Evolutionary conservation across 2,888 invertebrate genomes (phyloP).

Genomic region (Oligia strigilis): DNA sequence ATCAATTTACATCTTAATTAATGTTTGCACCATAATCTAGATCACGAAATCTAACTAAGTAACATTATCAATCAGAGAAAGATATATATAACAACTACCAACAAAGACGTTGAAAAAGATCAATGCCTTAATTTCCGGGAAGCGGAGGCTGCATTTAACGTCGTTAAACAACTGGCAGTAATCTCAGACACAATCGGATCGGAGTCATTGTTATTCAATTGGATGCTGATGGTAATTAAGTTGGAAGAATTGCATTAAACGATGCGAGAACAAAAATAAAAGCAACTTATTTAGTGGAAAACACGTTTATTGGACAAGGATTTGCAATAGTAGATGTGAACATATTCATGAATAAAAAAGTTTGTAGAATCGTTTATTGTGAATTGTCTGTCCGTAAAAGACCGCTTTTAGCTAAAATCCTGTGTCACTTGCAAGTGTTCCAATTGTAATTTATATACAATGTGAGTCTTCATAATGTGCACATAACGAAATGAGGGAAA

Average conservation of each 20-base stretch:
- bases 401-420: background rate
- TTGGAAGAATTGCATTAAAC: constrained; percentile 20
- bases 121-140: constrained; percentile 42
- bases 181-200: constrained; percentile 44
- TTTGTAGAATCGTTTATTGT: background rate
- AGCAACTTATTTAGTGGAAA: constrained; percentile 6
- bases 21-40: background rate
- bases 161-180: constrained; percentile 27
- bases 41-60: background rate
- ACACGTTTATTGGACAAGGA: background rate
- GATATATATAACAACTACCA: background rate
- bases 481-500: no score
- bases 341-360: background rate
- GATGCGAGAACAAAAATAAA: constrained; percentile 31
- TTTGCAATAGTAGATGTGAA: background rate
- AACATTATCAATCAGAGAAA: background rate
- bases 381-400: background rate
- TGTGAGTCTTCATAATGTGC: no score
- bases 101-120: constrained; percentile 37
- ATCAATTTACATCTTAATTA: constrained; percentile 2
- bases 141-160: constrained; percentile 42
- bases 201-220: constrained; percentile 49
- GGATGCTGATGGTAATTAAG: constrained; percentile 35
- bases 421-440: background rate
- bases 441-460: background rate